These are phyloP conservation scores for Argynnis bischoffii DNA, from an alignment of 2,888 invertebrate genomes.

Conservation along the genomic window DNA sequence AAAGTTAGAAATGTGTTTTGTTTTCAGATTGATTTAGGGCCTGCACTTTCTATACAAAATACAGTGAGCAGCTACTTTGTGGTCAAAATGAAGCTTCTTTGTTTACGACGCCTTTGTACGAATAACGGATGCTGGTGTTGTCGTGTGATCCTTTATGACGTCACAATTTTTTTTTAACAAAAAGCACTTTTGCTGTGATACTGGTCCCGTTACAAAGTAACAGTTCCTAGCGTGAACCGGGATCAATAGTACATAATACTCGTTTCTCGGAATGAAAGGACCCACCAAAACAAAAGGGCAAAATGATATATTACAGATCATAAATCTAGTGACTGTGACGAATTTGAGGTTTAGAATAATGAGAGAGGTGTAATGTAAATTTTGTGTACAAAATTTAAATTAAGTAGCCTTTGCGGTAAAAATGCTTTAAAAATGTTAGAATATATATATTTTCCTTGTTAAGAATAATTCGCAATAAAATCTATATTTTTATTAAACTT, in stretches of 20 bases:
- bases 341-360: constrained; percentile 76
- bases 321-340: constrained; percentile 66
- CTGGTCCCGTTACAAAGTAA: constrained; percentile 66
- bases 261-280: constrained; percentile 69
- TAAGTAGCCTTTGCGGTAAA: constrained; percentile 59
- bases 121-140: constrained; percentile 62
- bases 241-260: constrained; percentile 61
- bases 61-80: constrained; percentile 69
- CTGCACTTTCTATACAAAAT: constrained; percentile 53
- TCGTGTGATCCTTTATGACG: constrained; percentile 67
- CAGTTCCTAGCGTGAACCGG: constrained; percentile 78
- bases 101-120: constrained; percentile 63
- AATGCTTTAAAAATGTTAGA: constrained; percentile 37
- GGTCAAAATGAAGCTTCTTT: constrained; percentile 64
- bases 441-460: not conserved
- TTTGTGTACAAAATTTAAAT: constrained; percentile 50
- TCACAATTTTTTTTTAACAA: constrained; percentile 68
- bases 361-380: constrained; percentile 50
- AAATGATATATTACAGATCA: constrained; percentile 66
- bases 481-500: not conserved
- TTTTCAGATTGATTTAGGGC: constrained; percentile 59
- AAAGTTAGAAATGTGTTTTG: constrained; percentile 33
- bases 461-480: not conserved
- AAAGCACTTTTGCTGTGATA: constrained; percentile 75
- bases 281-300: constrained; percentile 63